These are phyloP conservation scores for Nephrotoma flavescens DNA, from an alignment of 2,888 invertebrate genomes.

Conservation along the genomic window DNA sequence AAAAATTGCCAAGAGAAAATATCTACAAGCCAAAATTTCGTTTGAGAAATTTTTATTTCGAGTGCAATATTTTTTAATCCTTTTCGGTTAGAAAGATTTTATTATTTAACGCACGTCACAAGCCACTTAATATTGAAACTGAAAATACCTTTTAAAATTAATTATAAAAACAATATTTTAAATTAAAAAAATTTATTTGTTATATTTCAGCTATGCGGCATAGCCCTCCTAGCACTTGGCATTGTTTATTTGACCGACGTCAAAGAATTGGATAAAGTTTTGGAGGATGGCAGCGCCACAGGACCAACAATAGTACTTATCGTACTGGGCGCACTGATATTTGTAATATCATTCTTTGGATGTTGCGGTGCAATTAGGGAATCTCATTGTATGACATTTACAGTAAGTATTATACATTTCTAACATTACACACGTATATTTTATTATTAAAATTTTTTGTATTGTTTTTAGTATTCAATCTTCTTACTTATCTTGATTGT, in stretches of 20 bases:
- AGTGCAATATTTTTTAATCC: no score
- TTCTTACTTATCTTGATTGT: conserved; percentile 56
- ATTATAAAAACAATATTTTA: neutral
- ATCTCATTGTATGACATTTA: conserved; percentile 76
- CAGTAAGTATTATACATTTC: conserved; percentile 39
- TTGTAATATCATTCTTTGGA: conserved; percentile 75
- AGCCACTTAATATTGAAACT: neutral
- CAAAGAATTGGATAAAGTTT: conserved; percentile 33
- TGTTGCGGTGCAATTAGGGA: conserved; percentile 83
- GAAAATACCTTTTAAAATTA: neutral
- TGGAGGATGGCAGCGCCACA: conserved; percentile 33
- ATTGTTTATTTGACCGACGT: conserved; percentile 37
- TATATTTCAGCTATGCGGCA: conserved; percentile 48
- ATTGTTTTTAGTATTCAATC: conserved; percentile 47
- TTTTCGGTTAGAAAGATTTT: no score
- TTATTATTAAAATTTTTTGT: conserved; percentile 4
- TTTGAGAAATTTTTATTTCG: no score
- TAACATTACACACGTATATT: neutral
- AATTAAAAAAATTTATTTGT: neutral
- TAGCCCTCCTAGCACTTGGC: conserved; percentile 51
- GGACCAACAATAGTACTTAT: conserved; percentile 51
- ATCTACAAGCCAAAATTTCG: no score
- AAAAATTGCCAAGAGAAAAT: no score
- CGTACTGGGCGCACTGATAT: conserved; percentile 51
- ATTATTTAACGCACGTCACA: neutral